Evolutionary conservation across 2,888 invertebrate species (phyloP).

Genomic region (Phaedon cochleariae): DNA sequence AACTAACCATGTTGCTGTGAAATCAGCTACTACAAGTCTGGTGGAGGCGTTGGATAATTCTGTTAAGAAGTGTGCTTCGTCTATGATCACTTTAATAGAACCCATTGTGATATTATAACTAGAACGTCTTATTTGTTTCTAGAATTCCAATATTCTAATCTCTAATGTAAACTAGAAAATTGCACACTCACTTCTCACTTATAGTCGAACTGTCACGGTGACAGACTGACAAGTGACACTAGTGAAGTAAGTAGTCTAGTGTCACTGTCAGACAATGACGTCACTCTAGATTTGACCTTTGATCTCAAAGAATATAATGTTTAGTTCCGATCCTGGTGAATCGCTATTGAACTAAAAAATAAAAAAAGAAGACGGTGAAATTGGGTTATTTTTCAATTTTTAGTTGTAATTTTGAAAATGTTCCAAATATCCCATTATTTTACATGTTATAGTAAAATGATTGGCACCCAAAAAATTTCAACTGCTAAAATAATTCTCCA

Average conservation of each 20-base stretch:
- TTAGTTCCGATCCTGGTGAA: no score
- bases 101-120: constrained; percentile 48
- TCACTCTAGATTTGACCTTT: no score
- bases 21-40: constrained; percentile 93
- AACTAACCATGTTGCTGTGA: constrained; percentile 90
- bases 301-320: no score
- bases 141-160: no score
- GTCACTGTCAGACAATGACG: no score
- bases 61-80: constrained; percentile 83
- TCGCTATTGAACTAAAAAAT: no score
- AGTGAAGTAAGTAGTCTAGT: no score
- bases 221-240: no score
- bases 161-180: no score
- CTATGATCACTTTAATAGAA: constrained; percentile 71
- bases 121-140: neutral
- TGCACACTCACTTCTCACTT: no score
- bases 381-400: constrained; percentile 7
- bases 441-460: constrained; percentile 10
- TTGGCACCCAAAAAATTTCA: neutral
- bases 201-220: neutral
- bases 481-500: neutral
- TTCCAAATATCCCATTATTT: constrained; percentile 10
- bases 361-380: no score
- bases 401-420: neutral
- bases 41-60: constrained; percentile 86